These are phyloP conservation scores for Machaerirhynchus nigripectus DNA, from an alignment of 2,113 vertebrate genomes.

Conservation along the genomic window DNA sequence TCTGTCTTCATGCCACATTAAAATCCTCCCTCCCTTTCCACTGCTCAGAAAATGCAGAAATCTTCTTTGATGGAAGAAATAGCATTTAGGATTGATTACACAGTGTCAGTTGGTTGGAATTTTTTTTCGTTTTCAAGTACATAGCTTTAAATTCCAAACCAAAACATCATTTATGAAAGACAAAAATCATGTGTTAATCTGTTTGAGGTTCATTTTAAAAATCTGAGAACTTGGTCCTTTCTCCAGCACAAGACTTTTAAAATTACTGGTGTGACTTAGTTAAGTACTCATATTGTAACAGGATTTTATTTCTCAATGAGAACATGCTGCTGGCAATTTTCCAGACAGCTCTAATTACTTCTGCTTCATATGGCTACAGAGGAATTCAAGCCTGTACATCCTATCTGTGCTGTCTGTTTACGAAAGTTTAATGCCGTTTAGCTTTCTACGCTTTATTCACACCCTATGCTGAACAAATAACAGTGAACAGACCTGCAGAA, in stretches of 20 bases:
- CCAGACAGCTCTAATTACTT: neutral
- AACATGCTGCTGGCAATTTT: neutral
- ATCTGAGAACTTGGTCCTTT: neutral
- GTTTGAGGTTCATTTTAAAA: neutral
- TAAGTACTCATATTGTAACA: neutral
- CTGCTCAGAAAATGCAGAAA: neutral
- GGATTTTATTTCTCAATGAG: neutral
- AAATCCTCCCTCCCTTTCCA: neutral
- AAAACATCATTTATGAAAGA: neutral
- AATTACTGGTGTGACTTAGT: neutral
- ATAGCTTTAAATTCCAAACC: neutral
- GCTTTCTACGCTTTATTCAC: neutral
- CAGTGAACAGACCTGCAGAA: neutral
- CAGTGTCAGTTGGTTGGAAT: neutral
- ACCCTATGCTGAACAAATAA: neutral
- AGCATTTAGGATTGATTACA: neutral
- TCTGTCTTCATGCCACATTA: neutral
- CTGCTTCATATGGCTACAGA: neutral
- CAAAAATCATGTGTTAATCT: neutral
- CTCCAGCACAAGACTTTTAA: neutral
- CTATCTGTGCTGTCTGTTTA: neutral
- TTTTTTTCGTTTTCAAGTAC: neutral
- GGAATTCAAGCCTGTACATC: neutral
- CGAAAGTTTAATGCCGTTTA: neutral
- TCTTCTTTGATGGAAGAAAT: neutral